A percentile compares a stretch with the other conserved stretches of the same genome.
Evolutionary conservation across 2,113 vertebrate genomes (phyloP).

Genomic region (Willisornis vidua): DNA sequence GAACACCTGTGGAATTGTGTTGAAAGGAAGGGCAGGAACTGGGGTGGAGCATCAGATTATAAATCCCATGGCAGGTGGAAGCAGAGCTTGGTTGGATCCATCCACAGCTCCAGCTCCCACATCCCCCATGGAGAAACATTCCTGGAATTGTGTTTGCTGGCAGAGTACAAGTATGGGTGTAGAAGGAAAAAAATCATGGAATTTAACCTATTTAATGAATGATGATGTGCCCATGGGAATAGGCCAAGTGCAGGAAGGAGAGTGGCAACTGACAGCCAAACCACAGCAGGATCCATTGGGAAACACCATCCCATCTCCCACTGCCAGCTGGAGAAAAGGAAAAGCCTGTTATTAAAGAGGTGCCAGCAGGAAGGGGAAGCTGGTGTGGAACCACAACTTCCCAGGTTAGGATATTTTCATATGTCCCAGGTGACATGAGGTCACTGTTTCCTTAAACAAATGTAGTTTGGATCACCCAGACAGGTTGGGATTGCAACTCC

Average conservation of each 20-base stretch:
- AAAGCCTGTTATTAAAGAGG: background rate
- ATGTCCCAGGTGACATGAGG: background rate
- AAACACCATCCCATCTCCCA: rapidly evolving
- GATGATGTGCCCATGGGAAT: background rate
- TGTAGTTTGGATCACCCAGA: background rate
- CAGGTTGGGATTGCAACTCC: background rate
- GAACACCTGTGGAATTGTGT: background rate
- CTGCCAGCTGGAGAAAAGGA: background rate
- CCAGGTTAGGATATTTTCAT: background rate
- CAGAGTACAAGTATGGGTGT: background rate
- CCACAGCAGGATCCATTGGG: background rate
- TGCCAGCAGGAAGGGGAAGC: background rate
- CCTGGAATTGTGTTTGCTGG: background rate
- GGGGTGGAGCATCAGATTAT: background rate
- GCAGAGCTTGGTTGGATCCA: background rate
- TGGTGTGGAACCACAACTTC: background rate
- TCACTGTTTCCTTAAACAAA: background rate
- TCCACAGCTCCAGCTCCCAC: background rate
- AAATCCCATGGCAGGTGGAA: background rate
- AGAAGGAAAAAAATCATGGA: background rate
- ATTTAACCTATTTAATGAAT: background rate
- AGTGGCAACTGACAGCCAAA: background rate
- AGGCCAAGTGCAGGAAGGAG: background rate
- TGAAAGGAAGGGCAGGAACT: background rate
- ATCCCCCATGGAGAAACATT: background rate